These are phyloP conservation scores for Myotis pilosus DNA, from an alignment of 2,797 vertebrate species.

Conservation along the genomic window DNA sequence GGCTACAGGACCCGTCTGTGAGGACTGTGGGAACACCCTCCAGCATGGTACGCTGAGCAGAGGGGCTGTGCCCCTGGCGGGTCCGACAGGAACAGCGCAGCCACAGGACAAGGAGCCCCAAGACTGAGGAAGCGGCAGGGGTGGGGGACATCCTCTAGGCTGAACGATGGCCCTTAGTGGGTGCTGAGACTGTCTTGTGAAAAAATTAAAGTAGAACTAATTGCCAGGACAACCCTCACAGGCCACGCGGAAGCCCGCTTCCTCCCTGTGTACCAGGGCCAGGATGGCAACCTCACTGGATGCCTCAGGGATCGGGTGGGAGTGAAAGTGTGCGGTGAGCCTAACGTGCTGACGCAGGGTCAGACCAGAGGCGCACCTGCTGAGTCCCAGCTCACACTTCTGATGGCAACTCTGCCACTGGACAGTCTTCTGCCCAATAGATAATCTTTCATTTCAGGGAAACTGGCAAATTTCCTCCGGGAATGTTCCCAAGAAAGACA, in stretches of 20 bases:
- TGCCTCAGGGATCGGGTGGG: background rate
- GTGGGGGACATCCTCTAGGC: background rate
- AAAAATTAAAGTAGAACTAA: background rate
- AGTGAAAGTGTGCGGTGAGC: background rate
- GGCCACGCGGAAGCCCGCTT: background rate
- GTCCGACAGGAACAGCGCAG: background rate
- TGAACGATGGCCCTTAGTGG: background rate
- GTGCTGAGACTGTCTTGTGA: background rate
- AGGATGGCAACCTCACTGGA: background rate
- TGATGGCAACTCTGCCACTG: background rate
- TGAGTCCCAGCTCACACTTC: no score
- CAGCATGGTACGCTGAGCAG: no score
- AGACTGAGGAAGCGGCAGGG: no score
- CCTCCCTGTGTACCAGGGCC: no score
- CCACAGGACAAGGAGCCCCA: background rate
- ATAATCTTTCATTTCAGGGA: background rate
- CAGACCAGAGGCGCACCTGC: no score
- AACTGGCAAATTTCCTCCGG: background rate
- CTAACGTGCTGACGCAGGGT: background rate
- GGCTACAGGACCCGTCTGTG: background rate
- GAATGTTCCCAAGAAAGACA: background rate
- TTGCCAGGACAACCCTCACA: background rate
- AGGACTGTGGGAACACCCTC: no score
- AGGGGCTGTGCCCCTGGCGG: no score
- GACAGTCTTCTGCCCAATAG: background rate